A percentile compares a stretch with the other conserved stretches of the same genome.
These are phyloP conservation scores for human (Homo sapiens) DNA, from an alignment of 2,113 vertebrate species.

Conservation along the genomic window GRCh38 chr6:136942001-136942500, in stretches of 20 bases:
- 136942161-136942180: background rate
- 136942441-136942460: background rate
- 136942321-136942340: background rate
- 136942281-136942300: background rate
- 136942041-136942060: background rate
- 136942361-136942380: background rate
- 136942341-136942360: background rate
- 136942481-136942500: background rate
- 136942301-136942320: background rate
- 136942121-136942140: background rate
- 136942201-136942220: background rate
- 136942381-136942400: background rate
- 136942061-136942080: background rate
- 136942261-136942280: background rate
- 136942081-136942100: background rate
- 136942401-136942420: background rate
- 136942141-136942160: background rate
- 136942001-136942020: background rate
- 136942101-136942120: background rate
- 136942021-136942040: background rate
- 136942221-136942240: background rate
- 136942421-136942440: background rate
- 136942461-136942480: background rate
- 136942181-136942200: background rate
- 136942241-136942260: background rate